Base-by-base conservation (phyloP, 2,888 invertebrate species). In the Spicauda simplicius region DNA sequence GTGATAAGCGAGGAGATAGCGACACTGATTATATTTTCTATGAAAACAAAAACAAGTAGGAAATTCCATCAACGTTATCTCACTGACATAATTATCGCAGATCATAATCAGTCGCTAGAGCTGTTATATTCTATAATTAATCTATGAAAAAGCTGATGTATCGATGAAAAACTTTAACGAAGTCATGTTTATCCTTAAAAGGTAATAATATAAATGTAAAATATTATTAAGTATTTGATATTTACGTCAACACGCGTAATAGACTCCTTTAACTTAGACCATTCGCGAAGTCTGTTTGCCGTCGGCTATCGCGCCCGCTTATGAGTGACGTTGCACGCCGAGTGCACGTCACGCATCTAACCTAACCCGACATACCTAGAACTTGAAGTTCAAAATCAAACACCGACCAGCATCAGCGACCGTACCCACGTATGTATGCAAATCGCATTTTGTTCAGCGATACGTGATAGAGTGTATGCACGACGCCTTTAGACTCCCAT, bases 321-420 rank as follows among this genome's bases (percentile, higher is more conserved):
- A 82, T 78, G 71, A 75, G 80, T 88, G 88, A 90, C 87, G 88
- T 85, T 79, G 85, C 82, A 81, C 78, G 77, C 63, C 66, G 60
- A 37, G 19, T 55, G 60, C 37, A 69, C 71, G 74, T 72, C 75
- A 73, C 71, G 78, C 70, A 72, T 77, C 79, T 78, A 77, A 77
- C 73, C 76, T 77, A 76, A 73, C 72, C 77, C 75, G 74, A 79
- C 72, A 71, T 64, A 64, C 70, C 68, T 64, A 70, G 66, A 30
- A 53, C 67, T 65, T 74, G 68, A 71, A 71, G 72, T 72, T 69
- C 69, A 72, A 73, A 73, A 71, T 72, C 64, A 68, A 69, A 70
- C 71, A 58, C 12, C 65, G 33, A 60, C 52, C 45, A 57, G 61
- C 63, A 30, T 59, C 37, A 12, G 37, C 37, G 8, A 37, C 37